A percentile compares a stretch with the other conserved stretches of the same genome.
phyloP scores from a whole-genome alignment of 2,888 invertebrate species.

The Cyclophora albipunctata region DNA sequence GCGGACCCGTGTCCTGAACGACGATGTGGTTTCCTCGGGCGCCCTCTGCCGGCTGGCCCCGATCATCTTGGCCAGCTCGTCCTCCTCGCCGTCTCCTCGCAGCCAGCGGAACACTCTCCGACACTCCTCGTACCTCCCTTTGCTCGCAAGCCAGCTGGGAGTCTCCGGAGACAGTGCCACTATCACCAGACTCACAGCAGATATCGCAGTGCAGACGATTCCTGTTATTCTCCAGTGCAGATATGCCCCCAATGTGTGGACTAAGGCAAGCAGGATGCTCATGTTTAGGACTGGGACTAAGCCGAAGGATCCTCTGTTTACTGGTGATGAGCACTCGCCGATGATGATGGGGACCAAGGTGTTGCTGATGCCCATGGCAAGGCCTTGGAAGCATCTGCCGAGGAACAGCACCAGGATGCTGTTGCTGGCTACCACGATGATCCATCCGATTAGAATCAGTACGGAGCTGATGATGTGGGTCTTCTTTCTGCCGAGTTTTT shows the following conservation, averaged over 20 bases:
- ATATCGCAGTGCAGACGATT: constrained; percentile 55
- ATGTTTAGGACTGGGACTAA: constrained; percentile 75
- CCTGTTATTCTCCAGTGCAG: constrained; percentile 73
- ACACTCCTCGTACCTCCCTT: constrained; percentile 69
- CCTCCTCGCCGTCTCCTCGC: constrained; percentile 63
- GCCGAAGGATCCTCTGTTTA: constrained; percentile 76
- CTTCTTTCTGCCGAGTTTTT: constrained; percentile 62
- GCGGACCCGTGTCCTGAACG: constrained; percentile 30
- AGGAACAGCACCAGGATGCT: constrained; percentile 40
- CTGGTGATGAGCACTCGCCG: constrained; percentile 75
- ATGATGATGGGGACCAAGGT: constrained; percentile 66
- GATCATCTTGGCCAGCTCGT: constrained; percentile 53
- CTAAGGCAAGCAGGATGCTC: constrained; percentile 75
- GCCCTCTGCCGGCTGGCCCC: constrained; percentile 48
- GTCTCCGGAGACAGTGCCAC: constrained; percentile 72
- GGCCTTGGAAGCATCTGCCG: constrained; percentile 48
- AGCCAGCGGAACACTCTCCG: constrained; percentile 72
- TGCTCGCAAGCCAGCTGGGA: constrained; percentile 78
- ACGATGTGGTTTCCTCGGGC: constrained; percentile 23
- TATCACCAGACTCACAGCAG: constrained; percentile 57
- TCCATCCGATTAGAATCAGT: constrained; percentile 68
- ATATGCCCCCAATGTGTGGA: constrained; percentile 77
- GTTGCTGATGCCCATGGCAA: constrained; percentile 68
- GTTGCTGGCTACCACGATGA: constrained; percentile 50
- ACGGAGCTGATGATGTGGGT: constrained; percentile 60